phyloP scores from a whole-genome alignment of 2,113 vertebrate genomes.

The Sturnus vulgaris region DNA sequence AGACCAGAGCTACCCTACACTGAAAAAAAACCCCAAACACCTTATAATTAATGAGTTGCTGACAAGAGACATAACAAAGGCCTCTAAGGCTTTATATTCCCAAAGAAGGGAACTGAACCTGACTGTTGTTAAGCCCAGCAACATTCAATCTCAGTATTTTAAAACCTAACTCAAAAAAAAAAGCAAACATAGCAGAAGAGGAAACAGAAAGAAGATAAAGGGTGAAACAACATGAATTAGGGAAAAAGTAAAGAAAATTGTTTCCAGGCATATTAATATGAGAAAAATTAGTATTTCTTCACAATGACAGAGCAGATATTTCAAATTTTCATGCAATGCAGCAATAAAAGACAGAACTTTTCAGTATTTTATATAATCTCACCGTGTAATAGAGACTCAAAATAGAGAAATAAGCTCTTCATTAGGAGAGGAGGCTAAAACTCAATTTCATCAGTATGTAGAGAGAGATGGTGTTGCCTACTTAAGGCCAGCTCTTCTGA shows the following conservation, averaged over 20 bases:
- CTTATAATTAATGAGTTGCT: not conserved
- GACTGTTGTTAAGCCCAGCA: not conserved
- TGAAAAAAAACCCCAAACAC: rapidly evolving
- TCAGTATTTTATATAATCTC: not conserved
- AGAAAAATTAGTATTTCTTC: not conserved
- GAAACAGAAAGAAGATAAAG: not conserved
- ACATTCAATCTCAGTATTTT: not conserved
- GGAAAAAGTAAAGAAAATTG: not conserved
- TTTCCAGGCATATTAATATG: not conserved
- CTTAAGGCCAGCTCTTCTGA: not conserved
- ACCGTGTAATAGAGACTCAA: not conserved
- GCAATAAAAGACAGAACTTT: not conserved
- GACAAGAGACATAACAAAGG: not conserved
- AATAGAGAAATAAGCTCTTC: not conserved
- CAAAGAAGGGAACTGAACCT: not conserved
- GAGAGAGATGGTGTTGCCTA: not conserved
- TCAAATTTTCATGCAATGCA: not conserved
- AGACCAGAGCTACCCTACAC: not conserved
- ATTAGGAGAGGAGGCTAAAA: not conserved
- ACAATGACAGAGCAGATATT: not conserved
- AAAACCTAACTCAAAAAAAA: not conserved
- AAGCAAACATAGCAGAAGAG: not conserved
- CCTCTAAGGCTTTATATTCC: not conserved
- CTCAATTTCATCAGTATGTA: not conserved
- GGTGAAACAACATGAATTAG: not conserved